Evolutionary conservation across 2,888 invertebrate species (phyloP), one percentile per base, ranked within the genome.

Genomic region (Himalopsyche kuldschensis): DNA sequence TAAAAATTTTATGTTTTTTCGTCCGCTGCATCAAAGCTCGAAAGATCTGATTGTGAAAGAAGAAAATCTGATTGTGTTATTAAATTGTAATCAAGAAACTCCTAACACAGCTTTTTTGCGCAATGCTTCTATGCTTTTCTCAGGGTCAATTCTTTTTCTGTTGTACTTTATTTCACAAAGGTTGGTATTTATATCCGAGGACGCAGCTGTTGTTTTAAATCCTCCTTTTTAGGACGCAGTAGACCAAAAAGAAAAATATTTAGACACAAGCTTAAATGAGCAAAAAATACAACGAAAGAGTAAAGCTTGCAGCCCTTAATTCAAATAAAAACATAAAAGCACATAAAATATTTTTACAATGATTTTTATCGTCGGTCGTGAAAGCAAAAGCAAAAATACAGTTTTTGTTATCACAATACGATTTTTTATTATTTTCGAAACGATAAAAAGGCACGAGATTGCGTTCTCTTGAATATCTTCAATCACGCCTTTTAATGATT

Each of bases 181-280:
- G 76, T 41, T 32, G 35, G 76, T 32, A 32, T 76, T 76, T 76
- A 76, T 76, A 41, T 69, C 76, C 76, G 41, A 41, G 76, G 76
- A 20, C 31, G 76, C 76, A 76, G 76, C 76, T 76, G 76, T 76
- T 41, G 76, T 41, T 76, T 76, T 76, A 76, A 76, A 76, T 76
- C 76, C 76, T 76, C 32, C 76, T 76, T 76, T 76, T 76, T 76
- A 27, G 76, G 76, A 76, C 76, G 32, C 76, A 41, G 41, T 76
- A 31, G 76, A 32, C 76, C 76, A 76, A 76, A 76, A 76, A 76
- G 75, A 75, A 76, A 76, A 76, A 76, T 76, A 76, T 76, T 76
- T 76, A 76, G 76, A 41, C 76, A 41, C 76, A 41, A 41, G 76
- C 76, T 76, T 76, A 76, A 76, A 41, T 76, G 76, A 41, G 35